phyloP scores from a whole-genome alignment of 2,888 invertebrate species.

The Meiosimyza decipiens region DNA sequence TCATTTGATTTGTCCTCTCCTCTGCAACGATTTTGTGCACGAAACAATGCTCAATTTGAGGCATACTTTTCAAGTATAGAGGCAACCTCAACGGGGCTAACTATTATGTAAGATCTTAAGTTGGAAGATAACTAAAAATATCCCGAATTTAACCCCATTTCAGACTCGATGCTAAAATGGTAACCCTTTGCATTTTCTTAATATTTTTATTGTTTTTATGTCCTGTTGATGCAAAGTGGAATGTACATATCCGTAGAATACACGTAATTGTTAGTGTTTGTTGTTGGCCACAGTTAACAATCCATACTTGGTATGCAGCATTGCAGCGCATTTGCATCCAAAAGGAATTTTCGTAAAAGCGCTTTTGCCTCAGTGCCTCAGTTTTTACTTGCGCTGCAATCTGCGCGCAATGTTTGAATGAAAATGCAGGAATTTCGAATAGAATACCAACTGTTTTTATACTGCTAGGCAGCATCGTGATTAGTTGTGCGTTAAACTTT shows the following conservation, averaged over 20 bases:
- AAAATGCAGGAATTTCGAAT: neutral
- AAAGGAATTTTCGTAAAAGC: conserved; percentile 10
- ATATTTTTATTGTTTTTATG: neutral
- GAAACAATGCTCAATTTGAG: too few species aligned
- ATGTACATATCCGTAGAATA: conserved; percentile 1
- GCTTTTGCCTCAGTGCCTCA: neutral
- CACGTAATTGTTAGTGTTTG: neutral
- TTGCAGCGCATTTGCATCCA: conserved; percentile 18
- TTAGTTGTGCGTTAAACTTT: conserved; percentile 10
- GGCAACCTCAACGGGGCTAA: too few species aligned
- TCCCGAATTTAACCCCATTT: too few species aligned
- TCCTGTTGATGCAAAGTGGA: neutral
- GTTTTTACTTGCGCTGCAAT: neutral
- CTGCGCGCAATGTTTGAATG: neutral
- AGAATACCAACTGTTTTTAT: neutral
- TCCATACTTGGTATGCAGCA: conserved; percentile 6
- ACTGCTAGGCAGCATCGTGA: neutral
- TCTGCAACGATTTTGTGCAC: too few species aligned
- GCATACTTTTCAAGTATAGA: too few species aligned
- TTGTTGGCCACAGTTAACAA: neutral
- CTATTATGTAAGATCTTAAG: too few species aligned
- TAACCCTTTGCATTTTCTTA: neutral
- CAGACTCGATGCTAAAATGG: too few species aligned
- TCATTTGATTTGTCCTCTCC: neutral
- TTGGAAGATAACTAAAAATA: too few species aligned